Evolutionary conservation across 2,888 invertebrate genomes (phyloP).

Genomic region (Temnothorax unifasciatus): DNA sequence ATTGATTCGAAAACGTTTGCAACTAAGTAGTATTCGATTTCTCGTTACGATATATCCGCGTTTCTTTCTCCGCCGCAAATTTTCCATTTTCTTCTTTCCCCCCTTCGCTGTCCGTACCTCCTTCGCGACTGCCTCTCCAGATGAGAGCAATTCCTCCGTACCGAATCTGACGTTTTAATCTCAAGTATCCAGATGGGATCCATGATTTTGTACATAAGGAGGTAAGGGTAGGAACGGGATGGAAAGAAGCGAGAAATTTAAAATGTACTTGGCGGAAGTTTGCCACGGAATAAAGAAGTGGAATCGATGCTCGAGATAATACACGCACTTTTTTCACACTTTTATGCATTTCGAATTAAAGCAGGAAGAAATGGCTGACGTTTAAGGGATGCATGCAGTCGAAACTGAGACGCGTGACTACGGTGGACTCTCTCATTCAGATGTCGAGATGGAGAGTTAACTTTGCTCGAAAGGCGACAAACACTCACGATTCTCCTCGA

Average conservation of each 20-base stretch:
- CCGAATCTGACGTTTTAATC: slow-evolving; percentile 85
- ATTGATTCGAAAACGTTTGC: slow-evolving; percentile 73
- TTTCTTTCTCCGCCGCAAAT: slow-evolving; percentile 39
- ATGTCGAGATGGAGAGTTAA: background rate
- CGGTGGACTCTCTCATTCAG: background rate
- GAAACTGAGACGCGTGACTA: background rate
- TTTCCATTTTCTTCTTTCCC: slow-evolving; percentile 40
- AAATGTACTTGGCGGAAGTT: slow-evolving; percentile 56
- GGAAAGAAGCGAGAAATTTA: slow-evolving; percentile 44
- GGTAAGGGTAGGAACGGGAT: slow-evolving; percentile 42
- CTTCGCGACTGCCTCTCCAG: slow-evolving; percentile 67
- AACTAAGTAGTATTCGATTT: slow-evolving; percentile 79
- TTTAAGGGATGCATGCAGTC: background rate
- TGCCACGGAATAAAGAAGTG: slow-evolving; percentile 26
- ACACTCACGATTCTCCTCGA: background rate
- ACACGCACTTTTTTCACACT: slow-evolving; percentile 51
- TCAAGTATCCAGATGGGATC: slow-evolving; percentile 85
- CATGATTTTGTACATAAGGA: slow-evolving; percentile 79
- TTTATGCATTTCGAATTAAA: slow-evolving; percentile 4
- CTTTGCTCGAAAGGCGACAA: background rate
- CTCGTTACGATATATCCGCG: slow-evolving; percentile 13
- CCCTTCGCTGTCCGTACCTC: slow-evolving; percentile 16
- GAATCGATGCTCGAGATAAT: slow-evolving; percentile 67
- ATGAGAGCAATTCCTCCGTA: slow-evolving; percentile 70
- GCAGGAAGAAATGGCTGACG: background rate